Evolutionary conservation across 1,140 invertebrate species (phyloP).

Genomic region (Vanessa tameamea): DNA sequence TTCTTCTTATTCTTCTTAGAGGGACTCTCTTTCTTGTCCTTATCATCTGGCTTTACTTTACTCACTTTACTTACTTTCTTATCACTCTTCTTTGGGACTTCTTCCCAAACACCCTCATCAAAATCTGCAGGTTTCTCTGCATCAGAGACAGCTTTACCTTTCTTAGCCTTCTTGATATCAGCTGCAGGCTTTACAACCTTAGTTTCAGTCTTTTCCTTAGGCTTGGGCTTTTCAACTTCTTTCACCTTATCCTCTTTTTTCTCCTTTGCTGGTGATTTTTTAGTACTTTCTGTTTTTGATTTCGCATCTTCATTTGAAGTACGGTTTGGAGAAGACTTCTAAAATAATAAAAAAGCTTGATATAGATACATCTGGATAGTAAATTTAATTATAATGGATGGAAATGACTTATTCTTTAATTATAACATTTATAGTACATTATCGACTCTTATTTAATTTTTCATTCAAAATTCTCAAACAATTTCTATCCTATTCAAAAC

Average conservation of each 20-base stretch:
- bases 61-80: slow-evolving; percentile 63
- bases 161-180: slow-evolving; percentile 73
- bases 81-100: slow-evolving; percentile 84
- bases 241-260: slow-evolving; percentile 75
- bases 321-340: slow-evolving; percentile 81
- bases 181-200: slow-evolving; percentile 74
- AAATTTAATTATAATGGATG: slow-evolving; percentile 3
- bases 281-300: slow-evolving; percentile 69
- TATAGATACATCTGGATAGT: slow-evolving; percentile 3
- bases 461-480: too few relatives aligned
- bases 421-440: neutral
- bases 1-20: slow-evolving; percentile 72
- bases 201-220: slow-evolving; percentile 63
- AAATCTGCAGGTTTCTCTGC: slow-evolving; percentile 86
- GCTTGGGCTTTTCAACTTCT: slow-evolving; percentile 68
- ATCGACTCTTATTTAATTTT: neutral
- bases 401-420: neutral
- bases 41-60: slow-evolving; percentile 84
- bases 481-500: neutral
- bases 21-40: slow-evolving; percentile 81
- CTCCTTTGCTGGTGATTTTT: slow-evolving; percentile 76
- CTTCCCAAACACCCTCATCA: slow-evolving; percentile 88
- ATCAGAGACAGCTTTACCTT: slow-evolving; percentile 75
- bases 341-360: slow-evolving; percentile 30
- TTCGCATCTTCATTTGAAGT: slow-evolving; percentile 73